Base-by-base conservation (phyloP, 1,140 invertebrate species). In the Polypedilum pembai region DNA sequence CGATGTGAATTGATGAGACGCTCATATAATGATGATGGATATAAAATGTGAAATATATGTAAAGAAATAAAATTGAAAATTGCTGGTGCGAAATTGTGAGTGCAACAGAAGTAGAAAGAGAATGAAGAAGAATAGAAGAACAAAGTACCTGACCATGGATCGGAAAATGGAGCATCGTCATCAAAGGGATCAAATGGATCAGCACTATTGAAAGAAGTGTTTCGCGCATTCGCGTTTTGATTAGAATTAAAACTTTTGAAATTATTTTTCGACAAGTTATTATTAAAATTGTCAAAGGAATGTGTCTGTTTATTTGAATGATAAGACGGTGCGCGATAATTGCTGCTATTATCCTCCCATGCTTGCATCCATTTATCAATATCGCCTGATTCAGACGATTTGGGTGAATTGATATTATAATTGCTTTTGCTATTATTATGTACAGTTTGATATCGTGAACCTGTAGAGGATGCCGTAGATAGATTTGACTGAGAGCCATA, bases 101-200 rank as follows among this genome's bases (percentile, higher is more conserved):
- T 56, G 45, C 45, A 56, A 33, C 24, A 33, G 24, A 33, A 33
- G 24, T 33, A 3, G 24, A 33, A n/a, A 56, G 45, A 56, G 12
- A 56, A 56, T 56, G n/a, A n/a, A 56, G 45, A 56, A 69, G 20
- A 20, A 21, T 18, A 69, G 65, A 69, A 69, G n/a, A 69, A 18
- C 10, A 69, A 20, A 69, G 20, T 69, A 69, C 65, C 65, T 69
- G 65, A 69, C 65, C 65, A 69, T 69, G 65, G 65, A 69, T 69
- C 24, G 24, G 24, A 33, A 33, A 33, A 33, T 33, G 24, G 24
- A 33, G 24, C 24, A 33, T 33, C 24, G 24, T 33, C 65, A 69
- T 69, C 65, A 18, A 69, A 69, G 7, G 65, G 65, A 69, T 69
- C 65, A 69, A 69, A 20, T 21, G 20, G 65, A 18, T 69, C 20